phyloP scores from a whole-genome alignment of 1,140 invertebrate species.

The Drosophila malerkotliana region DNA sequence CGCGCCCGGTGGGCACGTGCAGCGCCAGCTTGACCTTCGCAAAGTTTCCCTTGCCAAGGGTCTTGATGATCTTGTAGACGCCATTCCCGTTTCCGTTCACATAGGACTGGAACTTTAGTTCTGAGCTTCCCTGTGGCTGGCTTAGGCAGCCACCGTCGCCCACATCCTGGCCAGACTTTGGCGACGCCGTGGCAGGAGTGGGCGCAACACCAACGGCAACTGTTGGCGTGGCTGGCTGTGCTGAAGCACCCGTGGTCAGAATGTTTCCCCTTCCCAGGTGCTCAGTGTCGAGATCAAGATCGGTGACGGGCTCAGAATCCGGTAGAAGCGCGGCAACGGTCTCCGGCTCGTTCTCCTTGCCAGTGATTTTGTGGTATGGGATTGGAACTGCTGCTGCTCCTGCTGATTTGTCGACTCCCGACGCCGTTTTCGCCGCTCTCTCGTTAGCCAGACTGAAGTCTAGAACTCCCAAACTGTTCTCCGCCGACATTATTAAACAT shows the following conservation, averaged over 20 bases:
- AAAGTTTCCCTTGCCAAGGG: slow-evolving; percentile 99
- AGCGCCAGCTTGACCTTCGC: slow-evolving; percentile 99
- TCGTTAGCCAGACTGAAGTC: slow-evolving; percentile 52
- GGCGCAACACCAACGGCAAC: slow-evolving; percentile 2
- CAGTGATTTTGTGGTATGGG: slow-evolving; percentile 45
- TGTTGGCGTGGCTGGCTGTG: slow-evolving; percentile 13
- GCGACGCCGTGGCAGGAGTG: slow-evolving; percentile 13
- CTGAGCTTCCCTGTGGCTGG: slow-evolving; percentile 21
- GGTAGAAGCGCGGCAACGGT: not conserved
- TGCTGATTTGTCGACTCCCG: slow-evolving; percentile 24
- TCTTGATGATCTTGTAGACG: slow-evolving; percentile 99
- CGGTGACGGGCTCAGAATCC: not conserved
- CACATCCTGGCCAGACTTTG: slow-evolving; percentile 31
- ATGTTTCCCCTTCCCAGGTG: slow-evolving; percentile 6
- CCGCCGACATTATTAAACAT: slow-evolving; percentile 58
- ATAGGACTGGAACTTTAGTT: slow-evolving; percentile 64
- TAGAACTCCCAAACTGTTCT: slow-evolving; percentile 63
- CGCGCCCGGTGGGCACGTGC: slow-evolving; percentile 99
- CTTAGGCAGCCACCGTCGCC: slow-evolving; percentile 22
- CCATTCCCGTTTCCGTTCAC: slow-evolving; percentile 84
- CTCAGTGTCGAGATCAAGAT: slow-evolving; percentile 1
- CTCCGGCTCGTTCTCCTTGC: slow-evolving; percentile 54
- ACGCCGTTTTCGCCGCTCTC: slow-evolving; percentile 38
- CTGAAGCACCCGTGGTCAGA: slow-evolving; percentile 22
- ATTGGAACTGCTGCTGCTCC: slow-evolving; percentile 17